These are phyloP conservation scores for Drepana falcataria DNA, from an alignment of 2,888 invertebrate genomes.

Conservation along the genomic window DNA sequence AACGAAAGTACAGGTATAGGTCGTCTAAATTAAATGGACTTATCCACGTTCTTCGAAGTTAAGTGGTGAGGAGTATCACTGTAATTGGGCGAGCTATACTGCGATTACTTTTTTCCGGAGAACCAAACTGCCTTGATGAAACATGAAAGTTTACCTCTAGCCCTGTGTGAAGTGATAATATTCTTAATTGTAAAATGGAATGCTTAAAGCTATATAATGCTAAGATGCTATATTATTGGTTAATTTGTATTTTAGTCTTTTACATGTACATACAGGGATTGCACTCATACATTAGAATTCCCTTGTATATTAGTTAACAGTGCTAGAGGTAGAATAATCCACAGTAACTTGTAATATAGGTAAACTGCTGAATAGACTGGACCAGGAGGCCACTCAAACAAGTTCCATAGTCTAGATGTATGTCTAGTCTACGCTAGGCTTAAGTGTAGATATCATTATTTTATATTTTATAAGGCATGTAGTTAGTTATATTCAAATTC, in stretches of 20 bases:
- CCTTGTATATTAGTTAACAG: not conserved
- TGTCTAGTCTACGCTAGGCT: slow-evolving; percentile 54
- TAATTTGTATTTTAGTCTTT: not conserved
- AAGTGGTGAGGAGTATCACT: no score
- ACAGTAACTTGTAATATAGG: not conserved
- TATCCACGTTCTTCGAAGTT: no score
- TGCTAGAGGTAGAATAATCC: slow-evolving; percentile 1
- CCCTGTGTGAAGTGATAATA: no score
- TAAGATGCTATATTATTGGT: not conserved
- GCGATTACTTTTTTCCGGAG: no score
- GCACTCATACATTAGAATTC: not conserved
- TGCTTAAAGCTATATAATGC: not conserved
- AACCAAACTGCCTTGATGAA: no score
- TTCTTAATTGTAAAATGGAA: no score
- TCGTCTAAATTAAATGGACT: no score
- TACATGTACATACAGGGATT: not conserved
- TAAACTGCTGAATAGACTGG: slow-evolving; percentile 19
- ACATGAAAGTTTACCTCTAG: no score
- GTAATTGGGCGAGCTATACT: no score
- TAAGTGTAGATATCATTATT: slow-evolving; percentile 69
- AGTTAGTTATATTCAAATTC: slow-evolving; percentile 73
- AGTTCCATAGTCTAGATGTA: slow-evolving; percentile 58
- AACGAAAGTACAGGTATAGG: no score
- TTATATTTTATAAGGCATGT: slow-evolving; percentile 59
- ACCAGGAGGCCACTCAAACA: slow-evolving; percentile 32